Conservation (phyloP, 2,888 invertebrate genomes). For the Podabrus alpinus region DNA sequence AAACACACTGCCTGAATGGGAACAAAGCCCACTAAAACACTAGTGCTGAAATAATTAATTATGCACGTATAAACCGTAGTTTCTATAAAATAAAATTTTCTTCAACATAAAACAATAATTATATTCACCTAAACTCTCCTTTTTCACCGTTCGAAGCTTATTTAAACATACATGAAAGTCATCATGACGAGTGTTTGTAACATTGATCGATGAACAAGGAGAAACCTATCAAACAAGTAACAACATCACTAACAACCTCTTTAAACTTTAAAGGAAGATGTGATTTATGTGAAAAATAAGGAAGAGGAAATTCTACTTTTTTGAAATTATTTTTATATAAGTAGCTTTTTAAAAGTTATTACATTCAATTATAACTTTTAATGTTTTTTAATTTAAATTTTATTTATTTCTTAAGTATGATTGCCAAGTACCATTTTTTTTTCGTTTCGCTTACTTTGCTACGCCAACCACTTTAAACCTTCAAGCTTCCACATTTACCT, state of each 20-base stretch:
- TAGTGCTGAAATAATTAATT: neutral
- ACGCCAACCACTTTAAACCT: too few relatives aligned
- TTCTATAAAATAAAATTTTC: neutral
- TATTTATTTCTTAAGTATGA: neutral
- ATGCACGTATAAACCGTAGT: neutral
- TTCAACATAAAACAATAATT: neutral
- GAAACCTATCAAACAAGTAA: neutral
- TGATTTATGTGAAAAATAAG: neutral
- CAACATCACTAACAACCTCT: neutral
- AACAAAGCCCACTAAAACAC: neutral
- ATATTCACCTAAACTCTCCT: neutral
- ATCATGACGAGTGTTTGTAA: constrained; percentile 2
- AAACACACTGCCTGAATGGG: neutral
- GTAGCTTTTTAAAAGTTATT: neutral
- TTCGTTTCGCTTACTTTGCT: too few relatives aligned
- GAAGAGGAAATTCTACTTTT: neutral
- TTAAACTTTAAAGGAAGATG: neutral
- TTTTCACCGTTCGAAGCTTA: neutral
- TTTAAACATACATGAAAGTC: neutral
- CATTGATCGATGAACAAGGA: constrained; percentile 5
- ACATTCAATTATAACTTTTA: neutral
- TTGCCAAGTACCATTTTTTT: too few relatives aligned
- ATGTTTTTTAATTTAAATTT: neutral
- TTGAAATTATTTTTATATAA: neutral
- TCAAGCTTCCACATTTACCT: too few relatives aligned